Base-by-base conservation (phyloP, 2,888 invertebrate genomes). In the Tortricodes alternella region DNA sequence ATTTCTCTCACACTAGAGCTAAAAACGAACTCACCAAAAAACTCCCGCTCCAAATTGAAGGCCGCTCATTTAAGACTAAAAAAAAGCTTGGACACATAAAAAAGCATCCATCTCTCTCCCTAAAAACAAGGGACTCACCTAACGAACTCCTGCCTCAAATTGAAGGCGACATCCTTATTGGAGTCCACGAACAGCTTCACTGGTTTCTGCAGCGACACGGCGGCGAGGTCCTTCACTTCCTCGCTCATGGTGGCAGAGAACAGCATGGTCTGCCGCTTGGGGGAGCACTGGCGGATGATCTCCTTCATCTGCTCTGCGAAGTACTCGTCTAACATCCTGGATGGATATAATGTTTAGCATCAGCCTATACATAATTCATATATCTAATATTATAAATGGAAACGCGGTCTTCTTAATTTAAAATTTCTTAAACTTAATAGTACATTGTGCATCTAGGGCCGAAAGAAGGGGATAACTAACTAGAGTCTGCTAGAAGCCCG, bases 221-320 rank as follows among this genome's bases (percentile, higher is more conserved):
- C 94, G 0, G 98, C 98, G 52, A 99, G 89, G 83, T 98, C 98
- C 82, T 97, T 95, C 0, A 99, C 99, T 83, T 97, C 95, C 51
- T 99, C 99, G n/a, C 98, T 98, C 99, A 99, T 99, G 9, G 99
- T 99, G 27, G 99, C 99, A 0, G 99, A 99, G 91, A 99, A 99
- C 56, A 99, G 88, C 94, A 99, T 96, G 0, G 98, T 99, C 86
- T 99, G 99, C 7, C 99, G 92, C 11, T 95, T 97, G 55, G 94
- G 93, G 0, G 98, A 94, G 82, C 99, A 99, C 69, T 98, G 95
- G 13, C 95, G 94, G 46, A 99, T 96, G 70, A 99, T 97, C 86
- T 99, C 98, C 76, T 98, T 99, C 98, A 99, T 98, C 84, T 99
- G 99, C 66, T 99, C 98, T 0, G 98, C 97, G 89, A 99, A 99